phyloP scores from a whole-genome alignment of 92 coral and sea anemone genomes.

The Paramuricea clavata region DNA sequence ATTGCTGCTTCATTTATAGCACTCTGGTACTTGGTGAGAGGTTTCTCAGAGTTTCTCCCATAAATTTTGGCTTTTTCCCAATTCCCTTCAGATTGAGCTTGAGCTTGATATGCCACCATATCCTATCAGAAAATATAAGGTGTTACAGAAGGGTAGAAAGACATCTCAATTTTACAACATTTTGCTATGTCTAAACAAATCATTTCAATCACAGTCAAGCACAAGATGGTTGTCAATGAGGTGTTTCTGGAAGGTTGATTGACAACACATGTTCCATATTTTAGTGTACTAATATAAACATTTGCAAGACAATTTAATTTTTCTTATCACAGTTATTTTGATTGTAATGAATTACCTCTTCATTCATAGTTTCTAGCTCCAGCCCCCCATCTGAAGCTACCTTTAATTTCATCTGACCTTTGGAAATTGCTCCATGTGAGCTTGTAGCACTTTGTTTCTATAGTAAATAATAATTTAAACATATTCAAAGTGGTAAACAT shows the following conservation, averaged over 20 bases:
- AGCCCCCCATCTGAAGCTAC: not conserved
- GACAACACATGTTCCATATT: too few species aligned
- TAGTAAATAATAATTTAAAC: too few species aligned
- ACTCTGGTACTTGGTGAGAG: conserved; percentile 53
- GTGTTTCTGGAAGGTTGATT: too few species aligned
- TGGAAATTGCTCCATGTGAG: too few species aligned
- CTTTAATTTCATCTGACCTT: conserved; percentile 17
- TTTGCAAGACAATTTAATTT: not conserved
- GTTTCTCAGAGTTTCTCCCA: conserved; percentile 28
- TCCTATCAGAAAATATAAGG: conserved; percentile 8
- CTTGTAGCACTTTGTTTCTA: too few species aligned
- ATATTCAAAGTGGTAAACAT: too few species aligned
- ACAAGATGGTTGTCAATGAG: too few species aligned
- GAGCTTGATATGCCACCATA: conserved; percentile 14
- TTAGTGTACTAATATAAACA: too few species aligned
- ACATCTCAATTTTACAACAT: not conserved
- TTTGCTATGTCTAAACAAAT: not conserved
- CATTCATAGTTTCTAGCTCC: conserved; percentile 33
- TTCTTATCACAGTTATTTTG: not conserved
- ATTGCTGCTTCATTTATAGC: conserved; percentile 72
- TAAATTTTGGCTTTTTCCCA: conserved; percentile 27
- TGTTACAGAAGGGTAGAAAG: conserved; percentile 8
- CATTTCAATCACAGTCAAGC: not conserved
- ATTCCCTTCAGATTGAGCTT: too few species aligned
- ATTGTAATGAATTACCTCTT: not conserved